Evolutionary conservation across 2,113 vertebrate species (phyloP).

Genomic region (Pterocles gutturalis): DNA sequence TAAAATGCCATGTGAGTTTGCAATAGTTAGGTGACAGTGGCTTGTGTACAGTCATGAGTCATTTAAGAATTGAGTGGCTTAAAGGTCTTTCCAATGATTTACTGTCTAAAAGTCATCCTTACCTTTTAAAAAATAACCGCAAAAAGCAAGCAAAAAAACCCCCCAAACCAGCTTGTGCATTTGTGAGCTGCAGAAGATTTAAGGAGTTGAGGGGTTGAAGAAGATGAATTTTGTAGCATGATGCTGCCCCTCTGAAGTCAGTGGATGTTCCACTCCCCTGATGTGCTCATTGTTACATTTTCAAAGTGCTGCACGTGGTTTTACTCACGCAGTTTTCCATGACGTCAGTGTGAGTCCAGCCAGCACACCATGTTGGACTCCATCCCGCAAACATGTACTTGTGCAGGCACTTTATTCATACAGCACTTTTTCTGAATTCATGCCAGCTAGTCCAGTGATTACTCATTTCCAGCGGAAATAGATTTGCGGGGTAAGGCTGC

Average conservation of each 20-base stretch:
- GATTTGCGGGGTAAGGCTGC: not conserved
- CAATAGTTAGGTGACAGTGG: not conserved
- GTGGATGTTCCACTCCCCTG: not conserved
- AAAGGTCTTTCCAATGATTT: not conserved
- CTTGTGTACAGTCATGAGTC: not conserved
- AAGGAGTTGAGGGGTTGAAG: not conserved
- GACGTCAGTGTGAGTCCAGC: not conserved
- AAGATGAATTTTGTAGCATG: not conserved
- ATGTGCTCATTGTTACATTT: not conserved
- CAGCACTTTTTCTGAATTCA: not conserved
- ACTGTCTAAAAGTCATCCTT: not conserved
- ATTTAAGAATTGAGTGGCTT: not conserved
- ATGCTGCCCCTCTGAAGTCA: not conserved
- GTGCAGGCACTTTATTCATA: not conserved
- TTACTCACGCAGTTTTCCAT: not conserved
- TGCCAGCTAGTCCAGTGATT: not conserved
- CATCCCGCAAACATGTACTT: not conserved
- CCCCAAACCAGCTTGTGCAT: not conserved
- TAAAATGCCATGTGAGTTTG: not conserved
- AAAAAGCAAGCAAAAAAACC: not conserved
- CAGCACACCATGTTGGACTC: not conserved
- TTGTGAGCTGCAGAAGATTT: slow-evolving; percentile 4
- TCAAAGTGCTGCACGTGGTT: not conserved
- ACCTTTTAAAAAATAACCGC: not conserved
- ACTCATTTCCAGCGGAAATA: not conserved